Evolutionary conservation across 2,888 invertebrate species (phyloP).

Genomic region (Agriopis aurantiaria): DNA sequence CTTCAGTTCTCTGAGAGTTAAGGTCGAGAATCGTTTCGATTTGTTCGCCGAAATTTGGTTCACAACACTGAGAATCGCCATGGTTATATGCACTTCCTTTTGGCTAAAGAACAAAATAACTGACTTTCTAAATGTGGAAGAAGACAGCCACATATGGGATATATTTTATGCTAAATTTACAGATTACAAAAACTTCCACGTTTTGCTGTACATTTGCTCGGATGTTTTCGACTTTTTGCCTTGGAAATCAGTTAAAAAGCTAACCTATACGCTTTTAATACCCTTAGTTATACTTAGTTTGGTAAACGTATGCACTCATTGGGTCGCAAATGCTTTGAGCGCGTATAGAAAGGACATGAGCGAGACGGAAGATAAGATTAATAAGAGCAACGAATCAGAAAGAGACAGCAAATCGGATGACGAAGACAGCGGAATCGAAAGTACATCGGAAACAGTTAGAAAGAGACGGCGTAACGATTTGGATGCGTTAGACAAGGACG

Average conservation of each 20-base stretch:
- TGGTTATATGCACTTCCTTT: conserved; percentile 60
- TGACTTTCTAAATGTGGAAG: conserved; percentile 69
- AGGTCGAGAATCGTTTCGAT: conserved; percentile 64
- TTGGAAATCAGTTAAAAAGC: conserved; percentile 77
- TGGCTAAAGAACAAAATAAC: conserved; percentile 75
- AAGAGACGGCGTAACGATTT: conserved; percentile 61
- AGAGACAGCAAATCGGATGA: conserved; percentile 65
- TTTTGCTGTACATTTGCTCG: conserved; percentile 92
- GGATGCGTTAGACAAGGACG: conserved; percentile 55
- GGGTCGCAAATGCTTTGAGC: conserved; percentile 57
- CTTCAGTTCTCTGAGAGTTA: conserved; percentile 69
- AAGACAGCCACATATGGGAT: conserved; percentile 90
- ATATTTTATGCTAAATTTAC: conserved; percentile 90
- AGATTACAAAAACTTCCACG: conserved; percentile 90
- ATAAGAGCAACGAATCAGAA: conserved; percentile 26
- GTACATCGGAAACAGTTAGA: conserved; percentile 67
- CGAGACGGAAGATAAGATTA: conserved; percentile 46
- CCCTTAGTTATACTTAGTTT: conserved; percentile 84
- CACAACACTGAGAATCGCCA: conserved; percentile 58
- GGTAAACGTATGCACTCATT: conserved; percentile 67
- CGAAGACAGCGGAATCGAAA: conserved; percentile 85
- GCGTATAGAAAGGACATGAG: conserved; percentile 47
- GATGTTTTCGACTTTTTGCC: conserved; percentile 91
- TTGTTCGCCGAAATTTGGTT: conserved; percentile 66
- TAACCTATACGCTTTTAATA: conserved; percentile 85